Conservation (phyloP, 2,113 vertebrate species). For the Melanocharis versteri region DNA sequence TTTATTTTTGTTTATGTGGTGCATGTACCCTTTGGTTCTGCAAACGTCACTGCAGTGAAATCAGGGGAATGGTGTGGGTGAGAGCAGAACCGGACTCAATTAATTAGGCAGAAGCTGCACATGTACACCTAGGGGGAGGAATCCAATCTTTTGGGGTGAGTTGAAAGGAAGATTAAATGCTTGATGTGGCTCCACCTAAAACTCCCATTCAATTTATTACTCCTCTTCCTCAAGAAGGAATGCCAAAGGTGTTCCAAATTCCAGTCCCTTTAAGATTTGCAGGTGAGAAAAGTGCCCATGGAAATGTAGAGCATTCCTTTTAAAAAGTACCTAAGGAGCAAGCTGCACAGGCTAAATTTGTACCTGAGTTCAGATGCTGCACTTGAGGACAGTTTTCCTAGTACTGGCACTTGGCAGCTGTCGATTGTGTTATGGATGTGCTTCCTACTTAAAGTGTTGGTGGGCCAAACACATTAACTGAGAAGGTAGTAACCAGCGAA, state of each 20-base stretch:
- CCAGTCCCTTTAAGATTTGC: neutral
- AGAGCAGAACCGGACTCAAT: neutral
- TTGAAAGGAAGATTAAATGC: neutral
- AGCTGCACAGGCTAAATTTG: neutral
- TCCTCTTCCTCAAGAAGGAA: neutral
- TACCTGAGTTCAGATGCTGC: neutral
- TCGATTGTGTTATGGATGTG: neutral
- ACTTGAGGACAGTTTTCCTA: neutral
- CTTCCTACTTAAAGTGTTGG: neutral
- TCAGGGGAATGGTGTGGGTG: neutral
- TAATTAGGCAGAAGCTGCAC: neutral
- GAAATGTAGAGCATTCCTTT: neutral
- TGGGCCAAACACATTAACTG: neutral
- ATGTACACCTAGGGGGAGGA: neutral
- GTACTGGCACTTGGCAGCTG: neutral
- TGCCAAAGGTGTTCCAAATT: neutral
- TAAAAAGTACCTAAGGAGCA: neutral
- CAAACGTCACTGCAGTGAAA: fast-evolving
- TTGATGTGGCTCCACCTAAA: neutral
- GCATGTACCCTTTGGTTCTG: neutral
- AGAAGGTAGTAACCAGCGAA: neutral
- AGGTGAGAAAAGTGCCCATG: fast-evolving
- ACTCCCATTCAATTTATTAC: neutral
- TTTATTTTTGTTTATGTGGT: neutral
- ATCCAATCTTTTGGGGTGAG: neutral